Percentiles rank a stretch among this genome's conserved stretches.
Conservation (phyloP, 2,888 invertebrate species). For the Stenodema calcarata region DNA sequence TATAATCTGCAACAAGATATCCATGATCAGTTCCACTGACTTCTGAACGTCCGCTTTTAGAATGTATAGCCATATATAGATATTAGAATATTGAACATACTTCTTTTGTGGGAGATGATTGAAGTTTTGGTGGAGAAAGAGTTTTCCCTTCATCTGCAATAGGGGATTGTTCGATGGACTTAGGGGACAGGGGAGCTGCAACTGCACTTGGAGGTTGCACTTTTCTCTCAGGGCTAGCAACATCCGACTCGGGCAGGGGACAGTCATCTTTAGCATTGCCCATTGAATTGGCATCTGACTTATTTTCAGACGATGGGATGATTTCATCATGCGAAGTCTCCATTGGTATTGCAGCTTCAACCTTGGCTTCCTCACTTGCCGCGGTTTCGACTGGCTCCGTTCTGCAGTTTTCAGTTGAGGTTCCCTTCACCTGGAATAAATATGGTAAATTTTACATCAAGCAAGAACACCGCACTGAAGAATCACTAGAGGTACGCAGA, state of each 20-base stretch:
- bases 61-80: no score
- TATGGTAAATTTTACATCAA: no score
- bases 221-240: neutral
- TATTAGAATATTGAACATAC: neutral
- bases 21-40: neutral
- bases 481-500: no score
- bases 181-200: neutral
- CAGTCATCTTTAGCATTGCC: neutral
- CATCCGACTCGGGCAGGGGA: neutral
- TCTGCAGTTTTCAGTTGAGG: neutral
- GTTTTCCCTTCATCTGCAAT: neutral
- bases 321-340: neutral
- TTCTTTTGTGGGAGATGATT: slow-evolving; percentile 8
- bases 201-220: neutral
- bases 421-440: neutral
- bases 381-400: neutral
- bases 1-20: slow-evolving; percentile 13
- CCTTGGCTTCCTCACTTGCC: neutral
- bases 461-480: no score
- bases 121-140: neutral
- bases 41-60: no score
- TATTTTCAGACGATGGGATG: neutral
- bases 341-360: neutral
- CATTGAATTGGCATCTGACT: neutral
- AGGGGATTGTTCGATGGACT: neutral